These are phyloP conservation scores for Heliconius erato DNA, from an alignment of 2,888 invertebrate genomes.

Conservation along the genomic window DNA sequence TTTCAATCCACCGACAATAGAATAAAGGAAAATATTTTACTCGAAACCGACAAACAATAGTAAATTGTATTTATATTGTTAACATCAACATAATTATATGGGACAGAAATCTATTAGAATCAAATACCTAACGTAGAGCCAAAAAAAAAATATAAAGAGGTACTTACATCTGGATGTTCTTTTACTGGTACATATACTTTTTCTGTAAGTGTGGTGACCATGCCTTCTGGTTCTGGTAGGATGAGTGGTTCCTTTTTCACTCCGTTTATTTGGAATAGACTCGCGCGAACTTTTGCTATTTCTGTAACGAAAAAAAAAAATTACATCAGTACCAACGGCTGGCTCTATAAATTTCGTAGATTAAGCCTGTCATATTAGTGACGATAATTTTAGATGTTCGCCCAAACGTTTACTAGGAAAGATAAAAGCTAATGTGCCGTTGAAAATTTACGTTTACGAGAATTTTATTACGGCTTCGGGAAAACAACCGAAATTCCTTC, in stretches of 20 bases:
- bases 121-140: neutral
- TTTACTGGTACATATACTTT: conserved; percentile 99
- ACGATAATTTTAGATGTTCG: conserved; percentile 67
- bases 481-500: conserved; percentile 45
- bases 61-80: conserved; percentile 20
- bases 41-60: neutral
- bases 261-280: conserved; percentile 99
- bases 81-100: neutral
- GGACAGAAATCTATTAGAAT: conserved; percentile 17
- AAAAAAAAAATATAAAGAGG: conserved; percentile 25
- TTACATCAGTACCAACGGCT: conserved; percentile 59
- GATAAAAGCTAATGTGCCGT: conserved; percentile 70
- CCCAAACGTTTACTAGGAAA: conserved; percentile 67
- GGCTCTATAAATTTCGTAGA: conserved; percentile 66
- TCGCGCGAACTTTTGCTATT: conserved; percentile 98
- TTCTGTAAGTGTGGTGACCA: conserved; percentile 97
- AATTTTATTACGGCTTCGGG: conserved; percentile 50
- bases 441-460: conserved; percentile 57
- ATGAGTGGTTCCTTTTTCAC: conserved; percentile 96
- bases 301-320: conserved; percentile 89
- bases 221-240: conserved; percentile 96
- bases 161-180: conserved; percentile 99
- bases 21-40: conserved; percentile 9
- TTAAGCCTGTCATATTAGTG: conserved; percentile 67
- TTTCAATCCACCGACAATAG: neutral